phyloP scores from a whole-genome alignment of 2,113 vertebrate genomes.

The Silurus meridionalis region DNA sequence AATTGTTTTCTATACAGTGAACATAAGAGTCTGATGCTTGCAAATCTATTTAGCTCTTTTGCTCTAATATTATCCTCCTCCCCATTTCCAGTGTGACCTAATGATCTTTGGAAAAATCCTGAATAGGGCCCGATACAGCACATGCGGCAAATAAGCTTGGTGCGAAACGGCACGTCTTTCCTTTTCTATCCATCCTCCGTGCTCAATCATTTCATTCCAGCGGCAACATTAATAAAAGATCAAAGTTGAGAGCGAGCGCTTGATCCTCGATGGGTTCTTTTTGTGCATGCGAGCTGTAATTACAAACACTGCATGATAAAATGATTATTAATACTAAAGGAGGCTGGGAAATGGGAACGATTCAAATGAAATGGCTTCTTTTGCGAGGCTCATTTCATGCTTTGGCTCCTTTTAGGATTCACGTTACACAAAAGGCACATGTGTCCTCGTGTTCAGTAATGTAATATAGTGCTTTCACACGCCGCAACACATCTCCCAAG shows the following conservation, averaged over 20 bases:
- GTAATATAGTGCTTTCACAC: constrained; percentile 45
- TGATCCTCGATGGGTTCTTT: constrained; percentile 41
- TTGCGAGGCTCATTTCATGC: constrained; percentile 52
- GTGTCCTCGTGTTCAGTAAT: constrained; percentile 36
- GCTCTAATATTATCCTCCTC: not conserved
- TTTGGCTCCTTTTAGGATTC: constrained; percentile 50
- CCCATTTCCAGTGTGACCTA: not conserved
- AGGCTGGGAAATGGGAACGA: constrained; percentile 49
- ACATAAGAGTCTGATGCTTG: not conserved
- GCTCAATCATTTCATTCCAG: constrained; percentile 35
- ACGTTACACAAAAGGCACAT: constrained; percentile 39
- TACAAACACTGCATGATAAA: constrained; percentile 57
- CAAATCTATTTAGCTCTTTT: not conserved
- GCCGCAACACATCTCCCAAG: not conserved
- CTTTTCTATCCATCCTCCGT: constrained; percentile 49
- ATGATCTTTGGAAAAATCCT: constrained; percentile 23
- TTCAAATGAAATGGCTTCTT: constrained; percentile 44
- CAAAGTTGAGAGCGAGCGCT: constrained; percentile 51
- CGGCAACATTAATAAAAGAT: constrained; percentile 55
- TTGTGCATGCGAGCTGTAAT: constrained; percentile 50
- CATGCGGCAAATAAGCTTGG: not conserved
- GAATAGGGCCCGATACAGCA: not conserved
- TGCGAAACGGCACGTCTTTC: constrained; percentile 7
- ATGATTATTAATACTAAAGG: constrained; percentile 54
- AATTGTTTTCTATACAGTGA: not conserved